Base-by-base conservation (phyloP, 2,888 invertebrate species). In the Lasioglossum pauxillum region DNA sequence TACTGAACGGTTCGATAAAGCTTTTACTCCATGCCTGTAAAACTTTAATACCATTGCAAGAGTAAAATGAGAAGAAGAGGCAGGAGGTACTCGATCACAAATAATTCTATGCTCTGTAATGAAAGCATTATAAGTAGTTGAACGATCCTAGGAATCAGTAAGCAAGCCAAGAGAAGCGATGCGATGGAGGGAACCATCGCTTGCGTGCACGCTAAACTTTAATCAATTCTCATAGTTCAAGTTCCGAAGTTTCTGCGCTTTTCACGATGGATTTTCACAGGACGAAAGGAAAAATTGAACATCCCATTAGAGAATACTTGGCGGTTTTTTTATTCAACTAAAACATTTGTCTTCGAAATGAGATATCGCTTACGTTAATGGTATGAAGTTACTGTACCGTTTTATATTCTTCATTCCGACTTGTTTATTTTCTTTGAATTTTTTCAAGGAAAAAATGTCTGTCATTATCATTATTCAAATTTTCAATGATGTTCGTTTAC, bases 221-320 rank as follows among this genome's bases (percentile, higher is more conserved):
- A 85, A 85, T 85, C 79, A 84, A 84, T 85, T 84, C 79, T 84
- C 85, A 79, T 84, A 85, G 79, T 85, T 85, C 78, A 53, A 46
- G 53, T 76, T 75, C 60, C 41, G 67, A 84, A 83, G 75, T 83
- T 78, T 74, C 74, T 71, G 23, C 53, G 44, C 67, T 78, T 64
- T 75, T 67, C 69, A 7, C 38, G 75, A 73, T 72, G 73, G 82
- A 72, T 73, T 82, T 82, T 75, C 44, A 44, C 19, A 23, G 44
- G 27, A 76, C 38, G 75, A 44, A 35, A 16, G 14, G 60, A 75
- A 78, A 72, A 79, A 84, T 79, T 72, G 53, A 84, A 38, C 23
- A n/a, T 41, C 57, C 14, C 57, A 41, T 31, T 38, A 19, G 35
- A 16, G 35, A 76, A 71, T 57, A 46, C 79, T 72, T 46, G 41